Conservation (phyloP, 2,888 invertebrate genomes). For the Nymphalis polychloros region DNA sequence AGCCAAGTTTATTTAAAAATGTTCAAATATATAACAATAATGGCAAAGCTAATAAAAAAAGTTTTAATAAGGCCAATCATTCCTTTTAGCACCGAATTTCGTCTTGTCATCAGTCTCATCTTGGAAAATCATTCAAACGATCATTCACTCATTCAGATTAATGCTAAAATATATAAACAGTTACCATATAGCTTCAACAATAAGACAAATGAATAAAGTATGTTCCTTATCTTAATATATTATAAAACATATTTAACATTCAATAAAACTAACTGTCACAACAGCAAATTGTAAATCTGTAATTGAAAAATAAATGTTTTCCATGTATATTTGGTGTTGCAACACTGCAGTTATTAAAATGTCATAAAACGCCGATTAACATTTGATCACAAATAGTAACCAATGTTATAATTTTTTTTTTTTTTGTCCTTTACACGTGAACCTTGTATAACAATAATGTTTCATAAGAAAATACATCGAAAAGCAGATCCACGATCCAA, state of each 20-base stretch:
- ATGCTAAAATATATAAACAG: conserved; percentile 10
- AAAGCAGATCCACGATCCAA: no score
- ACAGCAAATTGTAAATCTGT: conserved; percentile 28
- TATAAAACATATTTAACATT: conserved; percentile 27
- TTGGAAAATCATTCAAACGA: conserved; percentile 14
- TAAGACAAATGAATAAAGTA: conserved; percentile 5
- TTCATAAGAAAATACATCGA: no score
- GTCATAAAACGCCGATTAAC: no score
- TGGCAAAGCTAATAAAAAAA: conserved; percentile 11
- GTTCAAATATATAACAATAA: not conserved
- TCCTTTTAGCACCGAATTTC: conserved; percentile 32
- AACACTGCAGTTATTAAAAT: no score
- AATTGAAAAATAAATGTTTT: conserved; percentile 12
- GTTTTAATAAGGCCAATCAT: conserved; percentile 20
- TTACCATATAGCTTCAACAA: conserved; percentile 9
- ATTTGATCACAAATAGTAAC: no score
- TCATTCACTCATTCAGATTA: not conserved
- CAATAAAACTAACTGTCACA: conserved; percentile 30
- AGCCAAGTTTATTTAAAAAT: not conserved
- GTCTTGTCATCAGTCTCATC: conserved; percentile 31
- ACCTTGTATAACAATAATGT: not conserved
- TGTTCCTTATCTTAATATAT: conserved; percentile 15
- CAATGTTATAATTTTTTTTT: no score
- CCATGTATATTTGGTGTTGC: no score
- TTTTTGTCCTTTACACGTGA: not conserved